Conservation (phyloP, 2,113 vertebrate genomes). For the Triplophysa siluroides region DNA sequence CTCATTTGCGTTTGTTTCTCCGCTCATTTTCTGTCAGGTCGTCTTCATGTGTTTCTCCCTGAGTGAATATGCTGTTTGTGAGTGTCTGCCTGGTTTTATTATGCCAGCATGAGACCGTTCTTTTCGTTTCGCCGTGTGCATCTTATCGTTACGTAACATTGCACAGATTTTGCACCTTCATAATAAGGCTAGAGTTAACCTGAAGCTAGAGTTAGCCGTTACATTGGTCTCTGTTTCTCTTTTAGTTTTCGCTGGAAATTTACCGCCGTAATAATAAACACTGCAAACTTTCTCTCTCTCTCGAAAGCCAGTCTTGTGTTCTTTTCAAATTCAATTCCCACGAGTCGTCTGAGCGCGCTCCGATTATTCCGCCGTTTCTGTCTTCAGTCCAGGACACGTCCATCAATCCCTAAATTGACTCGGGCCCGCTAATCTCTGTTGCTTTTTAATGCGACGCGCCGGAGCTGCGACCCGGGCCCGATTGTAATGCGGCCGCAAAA, state of each 20-base stretch:
- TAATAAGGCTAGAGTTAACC: constrained; percentile 26
- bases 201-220: constrained; percentile 53
- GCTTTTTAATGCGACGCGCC: constrained; percentile 60
- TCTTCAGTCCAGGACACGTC: constrained; percentile 61
- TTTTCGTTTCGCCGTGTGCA: constrained; percentile 46
- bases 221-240: constrained; percentile 51
- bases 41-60: constrained; percentile 48
- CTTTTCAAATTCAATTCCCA: constrained; percentile 60
- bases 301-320: constrained; percentile 47
- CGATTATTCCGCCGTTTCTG: constrained; percentile 57
- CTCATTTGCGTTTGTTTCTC: constrained; percentile 54
- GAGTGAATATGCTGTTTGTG: constrained; percentile 39
- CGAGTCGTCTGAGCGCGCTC: constrained; percentile 59
- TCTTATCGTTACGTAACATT: constrained; percentile 42
- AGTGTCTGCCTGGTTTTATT: constrained; percentile 5
- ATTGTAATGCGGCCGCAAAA: constrained; percentile 58
- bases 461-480: constrained; percentile 64
- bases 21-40: constrained; percentile 53
- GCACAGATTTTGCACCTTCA: constrained; percentile 50
- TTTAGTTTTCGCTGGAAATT: constrained; percentile 68
- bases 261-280: constrained; percentile 64
- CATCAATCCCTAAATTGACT: constrained; percentile 63
- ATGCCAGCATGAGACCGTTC: constrained; percentile 33
- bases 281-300: constrained; percentile 56
- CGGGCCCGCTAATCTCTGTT: constrained; percentile 65